Conservation (phyloP, 2,888 invertebrate genomes). For the Cephus sareptanus region DNA sequence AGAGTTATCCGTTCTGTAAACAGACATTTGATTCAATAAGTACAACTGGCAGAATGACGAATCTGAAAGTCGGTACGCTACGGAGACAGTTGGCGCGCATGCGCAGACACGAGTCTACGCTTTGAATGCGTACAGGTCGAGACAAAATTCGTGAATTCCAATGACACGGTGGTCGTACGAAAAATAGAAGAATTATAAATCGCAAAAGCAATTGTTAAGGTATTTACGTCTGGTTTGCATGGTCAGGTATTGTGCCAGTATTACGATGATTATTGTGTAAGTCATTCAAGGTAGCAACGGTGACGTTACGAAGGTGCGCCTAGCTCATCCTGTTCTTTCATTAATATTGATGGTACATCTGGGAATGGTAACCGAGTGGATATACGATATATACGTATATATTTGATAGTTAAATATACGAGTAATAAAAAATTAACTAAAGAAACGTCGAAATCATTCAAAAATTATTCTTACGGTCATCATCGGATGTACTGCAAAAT, state of each 20-base stretch:
- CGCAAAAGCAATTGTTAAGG: not conserved
- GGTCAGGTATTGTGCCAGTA: not conserved
- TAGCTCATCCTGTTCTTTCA: slow-evolving; percentile 53
- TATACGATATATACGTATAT: not conserved
- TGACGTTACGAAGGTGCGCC: slow-evolving; percentile 57
- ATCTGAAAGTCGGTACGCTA: not conserved
- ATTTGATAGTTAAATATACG: not conserved
- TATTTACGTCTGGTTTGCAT: not conserved
- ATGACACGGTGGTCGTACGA: not conserved
- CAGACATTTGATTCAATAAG: not conserved
- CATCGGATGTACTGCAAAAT: not conserved
- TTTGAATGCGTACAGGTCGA: not conserved
- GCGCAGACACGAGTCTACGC: not conserved
- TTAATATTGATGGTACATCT: slow-evolving; percentile 34
- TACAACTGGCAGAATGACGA: not conserved
- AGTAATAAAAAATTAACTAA: not conserved
- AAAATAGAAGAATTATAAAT: not conserved
- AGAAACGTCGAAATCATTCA: not conserved
- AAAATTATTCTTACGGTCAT: not conserved
- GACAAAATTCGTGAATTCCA: not conserved
- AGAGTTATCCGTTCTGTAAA: not conserved
- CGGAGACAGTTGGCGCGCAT: not conserved
- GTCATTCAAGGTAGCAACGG: slow-evolving; percentile 51
- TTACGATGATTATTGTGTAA: slow-evolving; percentile 48
- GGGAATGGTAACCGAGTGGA: not conserved